A percentile compares a stretch with the other conserved stretches of the same genome.
Conservation (phyloP, 2,888 invertebrate species). For the Drosophila ustulata region DNA sequence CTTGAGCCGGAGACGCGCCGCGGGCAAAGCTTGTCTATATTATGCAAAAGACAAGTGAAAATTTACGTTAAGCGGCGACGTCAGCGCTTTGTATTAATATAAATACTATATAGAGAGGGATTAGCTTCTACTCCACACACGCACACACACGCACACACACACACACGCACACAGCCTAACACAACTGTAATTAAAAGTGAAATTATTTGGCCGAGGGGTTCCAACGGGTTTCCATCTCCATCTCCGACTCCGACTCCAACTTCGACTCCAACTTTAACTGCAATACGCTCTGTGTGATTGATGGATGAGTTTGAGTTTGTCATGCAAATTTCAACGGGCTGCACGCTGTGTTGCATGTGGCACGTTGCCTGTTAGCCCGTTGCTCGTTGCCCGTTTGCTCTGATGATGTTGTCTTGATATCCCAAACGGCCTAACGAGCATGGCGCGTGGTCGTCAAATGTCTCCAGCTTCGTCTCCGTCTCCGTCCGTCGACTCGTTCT, state of each 20-base stretch:
- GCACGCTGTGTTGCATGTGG: slow-evolving; percentile 40
- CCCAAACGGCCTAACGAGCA: slow-evolving; percentile 67
- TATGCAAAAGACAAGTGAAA: slow-evolving; percentile 80
- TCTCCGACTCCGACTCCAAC: slow-evolving; percentile 29
- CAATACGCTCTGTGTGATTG: slow-evolving; percentile 66
- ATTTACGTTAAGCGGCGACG: slow-evolving; percentile 70
- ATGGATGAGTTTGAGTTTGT: slow-evolving; percentile 81
- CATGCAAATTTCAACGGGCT: slow-evolving; percentile 78
- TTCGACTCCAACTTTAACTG: slow-evolving; percentile 41
- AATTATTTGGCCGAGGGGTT: slow-evolving; percentile 68
- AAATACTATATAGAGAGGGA: slow-evolving; percentile 49
- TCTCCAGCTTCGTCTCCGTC: slow-evolving; percentile 13
- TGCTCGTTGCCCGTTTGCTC: slow-evolving; percentile 14
- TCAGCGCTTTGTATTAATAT: slow-evolving; percentile 46
- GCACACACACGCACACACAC: slow-evolving; percentile 3
- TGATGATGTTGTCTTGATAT: slow-evolving; percentile 61
- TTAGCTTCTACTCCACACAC: slow-evolving; percentile 41
- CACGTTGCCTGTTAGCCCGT: slow-evolving; percentile 38
- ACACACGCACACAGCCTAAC: neutral
- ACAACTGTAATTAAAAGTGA: slow-evolving; percentile 71
- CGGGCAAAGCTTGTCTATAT: slow-evolving; percentile 56
- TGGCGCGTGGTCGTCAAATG: slow-evolving; percentile 68
- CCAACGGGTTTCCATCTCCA: slow-evolving; percentile 66
- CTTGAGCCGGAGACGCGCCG: no score
- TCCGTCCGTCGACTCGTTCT: slow-evolving; percentile 58